Evolutionary conservation across 2,113 vertebrate genomes (phyloP), one percentile per base, ranked within the genome.

Genomic region (Nannobrachium achirus): DNA sequence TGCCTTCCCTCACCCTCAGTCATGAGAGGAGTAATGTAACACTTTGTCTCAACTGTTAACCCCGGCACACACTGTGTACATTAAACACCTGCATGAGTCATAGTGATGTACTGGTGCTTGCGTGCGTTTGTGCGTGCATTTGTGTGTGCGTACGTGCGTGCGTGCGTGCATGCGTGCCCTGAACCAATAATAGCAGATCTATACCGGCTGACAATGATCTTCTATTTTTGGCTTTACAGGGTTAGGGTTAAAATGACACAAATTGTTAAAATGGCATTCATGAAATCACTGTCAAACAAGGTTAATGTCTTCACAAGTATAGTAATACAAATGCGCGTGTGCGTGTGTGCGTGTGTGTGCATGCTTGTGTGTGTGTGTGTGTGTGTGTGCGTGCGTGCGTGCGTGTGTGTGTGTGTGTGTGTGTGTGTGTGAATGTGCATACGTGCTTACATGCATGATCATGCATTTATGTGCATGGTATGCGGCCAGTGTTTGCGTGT

Each of bases 41-140:
- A 68, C 72, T 53, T 66, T 41, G 46, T 55, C 20, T 83, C 58
- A 81, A 73, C 72, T 83, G 20, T 70, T 78, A 73, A 81, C 71
- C 68, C 38, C 0, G 8, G n/a, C n/a, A 41, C 8, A 0, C 7
- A 8, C 13, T 56, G 45, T 48, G 49, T 57, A 52, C 1, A 6
- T 72, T 73, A 56, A 65, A 64, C 4, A 16, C 20, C 5, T 25
- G 13, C 11, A 9, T 45, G 51, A 19, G 16, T 42, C 10, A 42
- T 8, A 7, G 16, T 14, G 33, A 18, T 55, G 56, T 58, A n/a
- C n/a, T n/a, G n/a, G 9, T 61, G 40, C 19, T 9, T 61, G 45
- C 33, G 44, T 20, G 59, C 3, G 10, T 25, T 42, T 62, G 44
- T 48, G 45, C 2, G 59, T 25, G 20, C 6, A 18, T 48, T 10